phyloP scores from a whole-genome alignment of 2,888 invertebrate genomes.

The Scaptomyza cyrtandrae region DNA sequence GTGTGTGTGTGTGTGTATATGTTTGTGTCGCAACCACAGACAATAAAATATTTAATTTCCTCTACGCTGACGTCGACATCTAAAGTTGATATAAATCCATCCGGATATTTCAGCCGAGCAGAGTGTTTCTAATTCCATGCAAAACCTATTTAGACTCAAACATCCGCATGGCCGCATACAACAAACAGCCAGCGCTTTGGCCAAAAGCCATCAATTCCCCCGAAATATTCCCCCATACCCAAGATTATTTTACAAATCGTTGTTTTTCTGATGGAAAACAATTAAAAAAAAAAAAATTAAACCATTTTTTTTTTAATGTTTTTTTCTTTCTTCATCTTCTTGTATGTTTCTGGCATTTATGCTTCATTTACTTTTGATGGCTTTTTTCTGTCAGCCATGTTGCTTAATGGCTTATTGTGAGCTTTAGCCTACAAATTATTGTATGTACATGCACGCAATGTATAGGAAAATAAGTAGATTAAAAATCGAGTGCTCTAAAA shows the following conservation, averaged over 20 bases:
- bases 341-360: slow-evolving; percentile 69
- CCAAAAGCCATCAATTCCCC: slow-evolving; percentile 37
- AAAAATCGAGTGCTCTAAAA: neutral
- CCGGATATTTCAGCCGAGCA: slow-evolving; percentile 68
- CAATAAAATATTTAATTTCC: slow-evolving; percentile 81
- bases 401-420: slow-evolving; percentile 42
- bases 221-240: neutral
- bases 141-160: slow-evolving; percentile 61
- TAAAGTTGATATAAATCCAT: slow-evolving; percentile 76
- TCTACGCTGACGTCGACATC: slow-evolving; percentile 35
- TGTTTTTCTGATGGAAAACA: slow-evolving; percentile 22
- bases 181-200: slow-evolving; percentile 4
- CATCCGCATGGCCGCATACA: slow-evolving; percentile 50
- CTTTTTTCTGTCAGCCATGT: slow-evolving; percentile 23
- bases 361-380: slow-evolving; percentile 77
- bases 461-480: neutral
- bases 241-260: slow-evolving; percentile 22
- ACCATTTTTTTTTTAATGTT: slow-evolving; percentile 47
- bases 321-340: slow-evolving; percentile 3
- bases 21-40: slow-evolving; percentile 56
- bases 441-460: neutral
- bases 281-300: slow-evolving; percentile 43
- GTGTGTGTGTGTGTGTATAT: slow-evolving; percentile 4
- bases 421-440: slow-evolving; percentile 12
- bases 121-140: slow-evolving; percentile 67